These are phyloP conservation scores for Barnardius zonarius DNA, from an alignment of 2,113 vertebrate species.

Conservation along the genomic window DNA sequence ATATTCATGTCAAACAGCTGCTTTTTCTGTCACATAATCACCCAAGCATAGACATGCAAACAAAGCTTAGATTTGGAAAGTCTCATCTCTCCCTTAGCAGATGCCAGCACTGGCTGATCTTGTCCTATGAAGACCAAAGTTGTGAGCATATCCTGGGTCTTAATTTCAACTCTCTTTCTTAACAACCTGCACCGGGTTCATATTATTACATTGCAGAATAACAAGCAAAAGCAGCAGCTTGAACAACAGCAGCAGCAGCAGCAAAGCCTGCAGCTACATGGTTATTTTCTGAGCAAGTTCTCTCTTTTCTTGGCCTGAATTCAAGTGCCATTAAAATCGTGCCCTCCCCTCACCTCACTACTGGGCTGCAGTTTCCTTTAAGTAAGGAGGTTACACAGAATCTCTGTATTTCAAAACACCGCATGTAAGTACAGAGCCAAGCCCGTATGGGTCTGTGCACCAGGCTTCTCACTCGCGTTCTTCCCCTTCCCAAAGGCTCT, in stretches of 20 bases:
- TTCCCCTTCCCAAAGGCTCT: background rate
- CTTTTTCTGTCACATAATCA: background rate
- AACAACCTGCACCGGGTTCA: background rate
- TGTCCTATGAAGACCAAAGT: background rate
- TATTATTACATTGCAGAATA: background rate
- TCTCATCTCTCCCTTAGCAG: background rate
- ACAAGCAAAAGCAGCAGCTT: background rate
- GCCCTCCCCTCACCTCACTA: background rate
- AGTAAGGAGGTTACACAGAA: background rate
- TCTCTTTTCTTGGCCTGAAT: background rate
- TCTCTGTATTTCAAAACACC: background rate
- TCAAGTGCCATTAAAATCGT: background rate
- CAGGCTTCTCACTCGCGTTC: background rate
- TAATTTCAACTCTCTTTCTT: background rate
- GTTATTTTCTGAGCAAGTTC: background rate
- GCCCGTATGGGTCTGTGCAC: background rate
- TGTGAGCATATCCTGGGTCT: background rate
- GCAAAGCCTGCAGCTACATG: background rate
- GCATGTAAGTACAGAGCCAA: background rate
- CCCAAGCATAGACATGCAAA: background rate
- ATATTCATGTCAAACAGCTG: background rate
- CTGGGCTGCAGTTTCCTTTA: background rate
- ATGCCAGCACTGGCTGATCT: background rate
- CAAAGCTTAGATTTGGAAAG: background rate
- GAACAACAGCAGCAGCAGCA: background rate